Conservation (phyloP, 2,113 vertebrate species). For the Nycticorax nycticorax region DNA sequence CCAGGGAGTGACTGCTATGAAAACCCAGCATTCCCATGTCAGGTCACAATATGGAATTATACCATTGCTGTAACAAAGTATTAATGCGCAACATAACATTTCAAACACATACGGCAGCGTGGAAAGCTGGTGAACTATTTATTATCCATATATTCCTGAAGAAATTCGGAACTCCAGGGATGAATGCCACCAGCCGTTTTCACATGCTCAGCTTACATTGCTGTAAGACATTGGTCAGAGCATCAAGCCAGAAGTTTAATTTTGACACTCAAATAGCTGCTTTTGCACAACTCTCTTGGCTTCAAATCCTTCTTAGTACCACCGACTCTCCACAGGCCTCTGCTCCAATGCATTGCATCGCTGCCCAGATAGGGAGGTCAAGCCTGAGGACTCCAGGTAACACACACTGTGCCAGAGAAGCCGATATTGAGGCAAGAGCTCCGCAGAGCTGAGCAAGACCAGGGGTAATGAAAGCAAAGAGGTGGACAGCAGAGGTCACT, state of each 20-base stretch:
- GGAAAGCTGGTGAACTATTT: neutral
- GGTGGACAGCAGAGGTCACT: neutral
- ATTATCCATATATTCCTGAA: fast-evolving
- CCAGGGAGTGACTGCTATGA: neutral
- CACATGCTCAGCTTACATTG: fast-evolving
- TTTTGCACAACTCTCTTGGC: neutral
- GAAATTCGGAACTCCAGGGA: neutral
- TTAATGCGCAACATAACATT: fast-evolving
- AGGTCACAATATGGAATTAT: fast-evolving
- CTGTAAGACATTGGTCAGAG: neutral
- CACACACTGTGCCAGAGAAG: neutral
- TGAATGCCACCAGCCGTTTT: neutral
- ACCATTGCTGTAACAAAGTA: neutral
- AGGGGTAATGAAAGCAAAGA: neutral
- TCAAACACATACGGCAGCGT: neutral
- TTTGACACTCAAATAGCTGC: neutral
- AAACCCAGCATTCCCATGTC: neutral
- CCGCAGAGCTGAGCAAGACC: neutral
- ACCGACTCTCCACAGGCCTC: fast-evolving
- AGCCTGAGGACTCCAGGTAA: neutral
- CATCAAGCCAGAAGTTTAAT: neutral
- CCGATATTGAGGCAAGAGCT: fast-evolving
- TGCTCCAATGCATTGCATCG: neutral
- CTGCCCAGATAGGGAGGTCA: neutral
- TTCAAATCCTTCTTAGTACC: neutral